Evolutionary conservation across 1,140 invertebrate genomes (phyloP).

Genomic region (Zelostemma sp.): DNA sequence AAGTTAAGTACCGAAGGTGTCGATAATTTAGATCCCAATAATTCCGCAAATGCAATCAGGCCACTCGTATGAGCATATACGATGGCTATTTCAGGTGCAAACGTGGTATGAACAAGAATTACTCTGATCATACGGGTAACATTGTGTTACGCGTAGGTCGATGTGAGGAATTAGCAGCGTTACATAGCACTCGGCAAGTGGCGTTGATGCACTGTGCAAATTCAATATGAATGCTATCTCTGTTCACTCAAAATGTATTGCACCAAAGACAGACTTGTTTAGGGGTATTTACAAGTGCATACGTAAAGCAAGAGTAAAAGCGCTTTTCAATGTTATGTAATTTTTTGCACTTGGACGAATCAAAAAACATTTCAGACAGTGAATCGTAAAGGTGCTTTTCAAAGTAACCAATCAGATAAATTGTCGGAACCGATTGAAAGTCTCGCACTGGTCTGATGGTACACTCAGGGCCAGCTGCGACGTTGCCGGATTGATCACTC

Average conservation of each 20-base stretch:
- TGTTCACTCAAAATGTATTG: neutral
- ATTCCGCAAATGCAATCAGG: slow-evolving; percentile 36
- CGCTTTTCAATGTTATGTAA: too few species aligned
- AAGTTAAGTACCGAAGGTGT: slow-evolving; percentile 26
- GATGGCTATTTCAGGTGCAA: slow-evolving; percentile 33
- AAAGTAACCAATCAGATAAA: neutral
- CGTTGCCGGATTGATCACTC: slow-evolving; percentile 2
- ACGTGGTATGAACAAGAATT: slow-evolving; percentile 38
- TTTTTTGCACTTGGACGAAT: too few species aligned
- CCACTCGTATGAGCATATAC: slow-evolving; percentile 20
- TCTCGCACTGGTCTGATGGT: neutral
- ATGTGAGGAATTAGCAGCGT: slow-evolving; percentile 37
- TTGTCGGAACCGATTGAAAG: neutral
- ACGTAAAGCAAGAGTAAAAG: too few species aligned
- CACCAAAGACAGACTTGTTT: too few species aligned
- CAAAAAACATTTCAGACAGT: too few species aligned
- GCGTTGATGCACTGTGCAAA: slow-evolving; percentile 23
- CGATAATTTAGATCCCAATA: slow-evolving; percentile 42
- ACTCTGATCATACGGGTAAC: slow-evolving; percentile 45
- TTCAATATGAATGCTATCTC: slow-evolving; percentile 13
- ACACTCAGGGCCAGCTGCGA: neutral
- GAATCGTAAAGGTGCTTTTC: too few species aligned
- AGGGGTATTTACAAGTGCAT: too few species aligned
- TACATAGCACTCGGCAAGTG: slow-evolving; percentile 24
- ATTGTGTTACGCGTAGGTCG: slow-evolving; percentile 34